Evolutionary conservation across 1,140 invertebrate genomes (phyloP).

Genomic region (Telenomus remus): DNA sequence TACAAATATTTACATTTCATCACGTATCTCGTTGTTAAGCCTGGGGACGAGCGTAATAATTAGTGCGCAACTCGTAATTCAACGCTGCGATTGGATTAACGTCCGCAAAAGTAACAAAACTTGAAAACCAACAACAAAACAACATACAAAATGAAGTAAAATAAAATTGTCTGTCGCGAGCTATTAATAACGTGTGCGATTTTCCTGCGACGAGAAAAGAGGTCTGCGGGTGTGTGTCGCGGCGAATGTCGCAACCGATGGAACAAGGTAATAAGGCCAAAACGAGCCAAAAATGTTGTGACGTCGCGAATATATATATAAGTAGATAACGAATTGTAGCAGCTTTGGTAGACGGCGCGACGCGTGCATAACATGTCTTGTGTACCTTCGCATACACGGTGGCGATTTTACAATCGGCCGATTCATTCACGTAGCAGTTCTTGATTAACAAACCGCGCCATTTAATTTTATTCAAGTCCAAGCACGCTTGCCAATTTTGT

Average conservation of each 20-base stretch:
- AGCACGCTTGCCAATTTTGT: not conserved
- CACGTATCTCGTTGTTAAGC: not conserved
- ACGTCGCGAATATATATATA: slow-evolving; percentile 31
- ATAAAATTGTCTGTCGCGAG: no score
- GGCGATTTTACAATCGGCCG: slow-evolving; percentile 4
- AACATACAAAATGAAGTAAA: no score
- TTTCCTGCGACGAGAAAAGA: no score
- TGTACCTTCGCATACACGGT: slow-evolving; percentile 26
- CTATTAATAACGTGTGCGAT: no score
- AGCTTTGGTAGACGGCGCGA: slow-evolving; percentile 52
- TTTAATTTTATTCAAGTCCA: not conserved
- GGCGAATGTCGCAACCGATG: not conserved
- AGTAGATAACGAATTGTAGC: slow-evolving; percentile 49
- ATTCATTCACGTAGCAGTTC: not conserved
- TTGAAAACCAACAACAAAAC: no score
- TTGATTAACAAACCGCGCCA: not conserved
- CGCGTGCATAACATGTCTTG: slow-evolving; percentile 51
- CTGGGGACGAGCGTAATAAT: not conserved
- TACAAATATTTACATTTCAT: slow-evolving; percentile 43
- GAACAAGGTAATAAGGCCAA: slow-evolving; percentile 24
- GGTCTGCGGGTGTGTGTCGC: slow-evolving; percentile 6
- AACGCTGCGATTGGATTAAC: no score
- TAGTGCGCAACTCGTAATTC: not conserved
- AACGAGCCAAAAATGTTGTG: slow-evolving; percentile 26
- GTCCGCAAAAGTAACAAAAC: no score